Percentiles rank a stretch among this genome's conserved stretches.
These are phyloP conservation scores for Triplophysa tibetana DNA, from an alignment of 2,113 vertebrate genomes.

Conservation along the genomic window DNA sequence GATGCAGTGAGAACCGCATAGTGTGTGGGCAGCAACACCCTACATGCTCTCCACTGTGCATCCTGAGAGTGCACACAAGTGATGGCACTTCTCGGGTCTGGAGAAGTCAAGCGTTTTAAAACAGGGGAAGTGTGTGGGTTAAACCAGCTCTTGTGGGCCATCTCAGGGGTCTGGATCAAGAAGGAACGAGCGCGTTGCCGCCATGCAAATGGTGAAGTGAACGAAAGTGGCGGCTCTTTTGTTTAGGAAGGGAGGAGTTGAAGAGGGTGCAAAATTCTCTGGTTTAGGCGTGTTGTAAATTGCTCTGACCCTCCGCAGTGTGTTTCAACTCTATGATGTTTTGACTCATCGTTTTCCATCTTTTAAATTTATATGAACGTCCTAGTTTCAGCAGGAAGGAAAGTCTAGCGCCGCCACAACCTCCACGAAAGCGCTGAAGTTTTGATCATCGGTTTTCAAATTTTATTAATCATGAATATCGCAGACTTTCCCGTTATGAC, in stretches of 20 bases:
- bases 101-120: conserved; percentile 39
- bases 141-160: conserved; percentile 39
- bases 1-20: conserved; percentile 30
- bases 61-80: conserved; percentile 36
- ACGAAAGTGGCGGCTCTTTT: conserved; percentile 22
- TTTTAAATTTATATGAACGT: conserved; percentile 13
- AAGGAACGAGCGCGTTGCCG: neutral
- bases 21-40: conserved; percentile 24
- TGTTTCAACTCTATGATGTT: conserved; percentile 28
- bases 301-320: neutral
- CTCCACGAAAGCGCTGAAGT: neutral
- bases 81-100: conserved; percentile 32
- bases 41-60: neutral
- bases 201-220: conserved; percentile 33
- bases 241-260: neutral
- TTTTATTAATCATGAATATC: neutral
- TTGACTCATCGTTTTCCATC: conserved; percentile 30
- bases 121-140: conserved; percentile 43
- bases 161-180: conserved; percentile 30
- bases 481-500: neutral
- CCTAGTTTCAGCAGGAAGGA: neutral
- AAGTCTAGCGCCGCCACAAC: neutral
- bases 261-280: neutral
- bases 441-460: neutral
- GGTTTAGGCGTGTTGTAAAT: neutral